Base-by-base conservation (phyloP, 2,113 vertebrate genomes). In the Tragelaphus imberbis region DNA sequence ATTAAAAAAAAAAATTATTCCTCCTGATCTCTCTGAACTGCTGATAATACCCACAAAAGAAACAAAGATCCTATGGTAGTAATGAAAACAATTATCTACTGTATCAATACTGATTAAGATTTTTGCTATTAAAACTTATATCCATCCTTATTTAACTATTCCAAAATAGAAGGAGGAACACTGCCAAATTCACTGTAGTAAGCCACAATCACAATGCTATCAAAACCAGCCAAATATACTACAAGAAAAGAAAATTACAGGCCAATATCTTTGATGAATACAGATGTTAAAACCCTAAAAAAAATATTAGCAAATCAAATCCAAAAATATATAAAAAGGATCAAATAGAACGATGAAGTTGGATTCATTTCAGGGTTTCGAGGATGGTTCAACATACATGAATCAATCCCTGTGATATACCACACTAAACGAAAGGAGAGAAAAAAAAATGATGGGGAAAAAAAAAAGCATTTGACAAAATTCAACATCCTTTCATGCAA, bases 91-190 rank as follows among this genome's bases (percentile, higher is more conserved):
- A 33, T 59, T 92, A 7, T 56, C 15, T 36, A 61, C 16, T 16
- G 11, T 25, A 53, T 65, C 84, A 88, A 92, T 16, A 92, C 71
- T 61, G 44, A 84, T 77, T 82, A 61, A 88, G 53, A 84, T 25
- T 84, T 92, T 8, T 55, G 81, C 81, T 84, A 36, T n/a, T 36
- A 84, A 53, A 55, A 55, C 33, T 55, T 55, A 84, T 36, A 84
- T 12, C 33, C 6, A 84, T 55, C 51, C 30, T 84, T 84, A 19
- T 53, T 30, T 30, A 81, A 53, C 49, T 84, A 36, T 25, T 84
- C 6, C 19, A 84, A 55, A 84, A 55, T 17, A n/a, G 16, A 7
- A 81, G 80, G 2, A 55, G 51, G 19, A 84, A 84, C 19, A 36
- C 12, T 25, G 19, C 19, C 51, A 84, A 55, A 55, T 84, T 23